phyloP scores from a whole-genome alignment of 2,888 invertebrate genomes.

The Chaetogeoica ovagalla region DNA sequence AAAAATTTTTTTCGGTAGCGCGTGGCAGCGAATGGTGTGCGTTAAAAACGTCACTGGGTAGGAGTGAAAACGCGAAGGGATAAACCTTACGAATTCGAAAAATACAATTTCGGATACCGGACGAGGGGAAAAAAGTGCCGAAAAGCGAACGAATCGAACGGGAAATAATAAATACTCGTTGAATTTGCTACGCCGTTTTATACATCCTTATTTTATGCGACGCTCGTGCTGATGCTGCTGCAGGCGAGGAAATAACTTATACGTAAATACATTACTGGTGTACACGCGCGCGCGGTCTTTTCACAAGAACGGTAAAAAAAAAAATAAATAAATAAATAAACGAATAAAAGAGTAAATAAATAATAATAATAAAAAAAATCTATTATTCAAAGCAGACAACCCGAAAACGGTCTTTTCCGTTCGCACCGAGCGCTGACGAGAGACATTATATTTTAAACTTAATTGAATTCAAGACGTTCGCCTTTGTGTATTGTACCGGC shows the following conservation, averaged over 20 bases:
- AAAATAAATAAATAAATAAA: no score
- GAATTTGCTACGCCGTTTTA: slow-evolving; percentile 5
- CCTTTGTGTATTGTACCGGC: slow-evolving; percentile 9
- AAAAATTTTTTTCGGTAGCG: no score
- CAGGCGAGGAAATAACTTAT: background rate
- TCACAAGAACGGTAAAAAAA: background rate
- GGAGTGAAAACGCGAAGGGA: no score
- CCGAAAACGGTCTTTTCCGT: slow-evolving; percentile 44
- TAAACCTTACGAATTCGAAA: no score
- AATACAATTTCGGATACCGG: no score
- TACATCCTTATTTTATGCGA: background rate
- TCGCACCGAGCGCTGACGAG: slow-evolving; percentile 30
- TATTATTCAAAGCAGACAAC: slow-evolving; percentile 53
- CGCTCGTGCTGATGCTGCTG: background rate
- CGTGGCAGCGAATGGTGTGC: no score
- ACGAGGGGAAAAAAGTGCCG: no score
- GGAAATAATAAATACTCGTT: background rate
- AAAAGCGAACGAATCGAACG: no score
- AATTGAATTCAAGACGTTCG: slow-evolving; percentile 50
- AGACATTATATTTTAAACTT: slow-evolving; percentile 51
- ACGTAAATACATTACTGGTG: background rate
- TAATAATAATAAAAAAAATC: slow-evolving; percentile 39
- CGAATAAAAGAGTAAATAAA: slow-evolving; percentile 43
- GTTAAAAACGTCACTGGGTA: no score
- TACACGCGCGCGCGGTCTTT: background rate